Conservation (phyloP, 1,140 invertebrate genomes). For the Drosophila saltans region DNA sequence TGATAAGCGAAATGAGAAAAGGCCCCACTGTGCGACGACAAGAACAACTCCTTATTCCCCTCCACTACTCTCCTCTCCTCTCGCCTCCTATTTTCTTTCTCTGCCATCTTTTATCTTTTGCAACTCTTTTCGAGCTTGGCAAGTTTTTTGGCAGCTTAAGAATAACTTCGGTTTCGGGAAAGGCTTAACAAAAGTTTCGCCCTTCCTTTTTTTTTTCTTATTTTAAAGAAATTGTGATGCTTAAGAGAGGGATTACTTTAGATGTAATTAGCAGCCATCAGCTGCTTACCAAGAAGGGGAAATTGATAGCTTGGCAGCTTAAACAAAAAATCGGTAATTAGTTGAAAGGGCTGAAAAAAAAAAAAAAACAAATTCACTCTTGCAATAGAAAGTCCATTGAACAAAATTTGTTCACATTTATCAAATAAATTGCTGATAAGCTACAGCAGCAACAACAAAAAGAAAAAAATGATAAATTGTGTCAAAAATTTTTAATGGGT, state of each 20-base stretch:
- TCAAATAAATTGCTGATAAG: not conserved
- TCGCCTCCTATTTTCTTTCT: constrained; percentile 1
- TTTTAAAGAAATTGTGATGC: constrained; percentile 57
- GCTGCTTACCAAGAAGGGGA: constrained; percentile 10
- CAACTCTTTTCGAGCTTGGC: constrained; percentile 45
- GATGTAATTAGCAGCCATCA: constrained; percentile 59
- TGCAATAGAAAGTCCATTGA: not conserved
- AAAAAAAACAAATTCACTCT: too few species aligned
- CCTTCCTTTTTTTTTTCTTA: constrained; percentile 1
- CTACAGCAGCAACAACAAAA: not conserved
- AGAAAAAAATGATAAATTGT: not conserved
- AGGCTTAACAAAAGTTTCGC: constrained; percentile 59
- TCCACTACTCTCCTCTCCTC: too few species aligned
- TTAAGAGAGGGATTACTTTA: constrained; percentile 53
- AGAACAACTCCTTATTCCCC: not conserved
- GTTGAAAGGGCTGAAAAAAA: not conserved
- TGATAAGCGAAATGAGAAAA: too few species aligned
- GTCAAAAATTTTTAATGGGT: too few species aligned
- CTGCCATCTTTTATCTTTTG: constrained; percentile 21
- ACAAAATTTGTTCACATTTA: not conserved
- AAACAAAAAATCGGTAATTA: constrained; percentile 10
- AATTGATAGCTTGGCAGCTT: constrained; percentile 12
- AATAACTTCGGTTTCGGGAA: constrained; percentile 47
- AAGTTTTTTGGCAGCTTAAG: constrained; percentile 66
- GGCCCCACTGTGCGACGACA: too few species aligned